Base-by-base conservation (phyloP, 2,888 invertebrate genomes). In the Sphaeridia pumilis region DNA sequence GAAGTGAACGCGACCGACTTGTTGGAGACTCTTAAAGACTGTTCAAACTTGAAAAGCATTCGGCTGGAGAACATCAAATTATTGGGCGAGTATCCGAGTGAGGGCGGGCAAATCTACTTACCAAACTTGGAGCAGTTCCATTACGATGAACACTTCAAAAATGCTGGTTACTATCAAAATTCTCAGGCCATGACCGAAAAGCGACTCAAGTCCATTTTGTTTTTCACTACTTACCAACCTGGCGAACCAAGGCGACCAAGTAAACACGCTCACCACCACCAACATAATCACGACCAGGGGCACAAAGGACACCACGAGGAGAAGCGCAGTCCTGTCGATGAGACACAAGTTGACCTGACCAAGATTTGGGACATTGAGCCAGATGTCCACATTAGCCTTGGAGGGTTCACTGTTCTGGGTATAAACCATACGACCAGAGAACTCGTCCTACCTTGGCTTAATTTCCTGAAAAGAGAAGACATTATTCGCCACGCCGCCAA, bases 391-490 rank as follows among this genome's bases (percentile, higher is more conserved):
- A 26, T 52, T 22, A 52, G 41, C 1, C 22, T 36, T 12, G 52
- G 42, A 5, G 46, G 46, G 12, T 24, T 28, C 5, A 45, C 52
- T 1, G 38, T 52, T 31, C 10, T 52, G 4, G 31, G 46, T 2
- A 42, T 46, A 1, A 46, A 52, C 31, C 52, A 52, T 31, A 46
- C 46, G 17, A 26, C 24, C n/a, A 31, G 46, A 12, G 52, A 52
- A 22, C 38, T 52, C 17, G 52, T 52, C 1, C 41, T 52, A 5
- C 52, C 52, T 4, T 52, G 52, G 52, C n/a, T 52, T 4, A 28
- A 24, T 7, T 52, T 27, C 20, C 17, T 52, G 26, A 52, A 52
- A n/a, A 20, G 52, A 22, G 52, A 52, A 22, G 52, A 52, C n/a
- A 52, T 52, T 10, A 52, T 52, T 27, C 38, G 27, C 7, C 46